phyloP scores from a whole-genome alignment of 2,113 vertebrate species.

The Nipponia nippon region DNA sequence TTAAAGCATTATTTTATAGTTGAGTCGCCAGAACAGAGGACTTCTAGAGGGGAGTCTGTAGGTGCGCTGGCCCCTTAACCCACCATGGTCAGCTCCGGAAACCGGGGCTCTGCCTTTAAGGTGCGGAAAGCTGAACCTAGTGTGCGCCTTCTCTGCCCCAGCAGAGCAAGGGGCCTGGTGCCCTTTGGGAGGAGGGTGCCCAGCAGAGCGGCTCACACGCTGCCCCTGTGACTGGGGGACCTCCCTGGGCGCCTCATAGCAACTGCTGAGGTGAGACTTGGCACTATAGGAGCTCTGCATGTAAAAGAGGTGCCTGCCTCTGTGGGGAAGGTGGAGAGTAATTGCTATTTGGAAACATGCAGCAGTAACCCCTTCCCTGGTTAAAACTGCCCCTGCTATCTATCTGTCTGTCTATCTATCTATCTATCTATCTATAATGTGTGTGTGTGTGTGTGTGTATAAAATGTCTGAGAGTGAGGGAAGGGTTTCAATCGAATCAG shows the following conservation, averaged over 20 bases:
- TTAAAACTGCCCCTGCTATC: not conserved
- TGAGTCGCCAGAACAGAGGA: not conserved
- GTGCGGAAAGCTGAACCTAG: not conserved
- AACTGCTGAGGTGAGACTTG: not conserved
- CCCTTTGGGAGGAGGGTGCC: not conserved
- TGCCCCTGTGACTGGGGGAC: not conserved
- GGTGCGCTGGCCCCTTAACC: not conserved
- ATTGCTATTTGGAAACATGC: not conserved
- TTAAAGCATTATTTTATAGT: not conserved
- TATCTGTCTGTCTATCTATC: too few relatives aligned
- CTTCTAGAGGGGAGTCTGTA: not conserved
- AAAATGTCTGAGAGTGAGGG: not conserved
- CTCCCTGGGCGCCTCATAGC: not conserved
- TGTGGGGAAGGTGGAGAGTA: not conserved
- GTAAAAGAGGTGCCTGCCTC: not conserved
- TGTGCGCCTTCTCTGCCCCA: rapidly evolving
- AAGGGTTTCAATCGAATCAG: not conserved
- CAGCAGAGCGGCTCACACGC: not conserved
- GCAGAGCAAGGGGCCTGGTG: not conserved
- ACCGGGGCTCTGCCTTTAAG: not conserved
- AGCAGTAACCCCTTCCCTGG: not conserved
- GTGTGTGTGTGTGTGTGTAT: too few relatives aligned
- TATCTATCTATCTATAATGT: too few relatives aligned
- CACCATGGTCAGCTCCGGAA: not conserved
- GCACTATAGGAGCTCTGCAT: not conserved